Conservation (phyloP, 2,888 invertebrate genomes). For the Pemphredon lugubris region DNA sequence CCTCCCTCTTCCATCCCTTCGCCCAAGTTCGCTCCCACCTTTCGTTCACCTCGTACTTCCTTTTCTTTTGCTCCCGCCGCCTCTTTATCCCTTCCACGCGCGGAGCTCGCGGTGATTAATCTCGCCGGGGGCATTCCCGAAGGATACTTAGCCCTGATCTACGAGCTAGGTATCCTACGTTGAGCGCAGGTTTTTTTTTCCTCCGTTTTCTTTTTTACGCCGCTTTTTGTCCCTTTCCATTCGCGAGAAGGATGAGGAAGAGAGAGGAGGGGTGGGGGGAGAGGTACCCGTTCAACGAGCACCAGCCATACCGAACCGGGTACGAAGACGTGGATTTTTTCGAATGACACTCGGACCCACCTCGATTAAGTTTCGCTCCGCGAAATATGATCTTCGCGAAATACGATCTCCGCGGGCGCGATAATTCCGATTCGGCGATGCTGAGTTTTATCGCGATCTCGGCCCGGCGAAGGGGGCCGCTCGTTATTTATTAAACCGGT, state of each 20-base stretch:
- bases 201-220: background rate
- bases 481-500: constrained; percentile 26
- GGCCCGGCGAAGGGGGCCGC: background rate
- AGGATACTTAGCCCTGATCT: constrained; percentile 75
- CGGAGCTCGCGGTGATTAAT: constrained; percentile 71
- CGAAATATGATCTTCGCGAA: constrained; percentile 42
- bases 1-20: background rate
- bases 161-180: constrained; percentile 62
- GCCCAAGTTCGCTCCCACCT: no score
- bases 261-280: background rate
- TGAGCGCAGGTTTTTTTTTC: constrained; percentile 2
- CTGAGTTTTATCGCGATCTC: constrained; percentile 31
- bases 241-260: background rate
- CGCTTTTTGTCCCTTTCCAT: background rate
- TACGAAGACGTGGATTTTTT: constrained; percentile 17
- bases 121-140: constrained; percentile 72
- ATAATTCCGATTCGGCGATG: constrained; percentile 34
- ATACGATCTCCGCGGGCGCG: constrained; percentile 22
- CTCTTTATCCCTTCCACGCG: constrained; percentile 39
- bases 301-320: background rate
- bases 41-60: no score
- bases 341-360: constrained; percentile 14
- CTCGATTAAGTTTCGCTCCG: constrained; percentile 36
- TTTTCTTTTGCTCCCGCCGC: no score
- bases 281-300: background rate